Percentiles rank a stretch among this genome's conserved stretches.
These are phyloP conservation scores for Hypomecis punctinalis DNA, from an alignment of 2,888 invertebrate species.

Conservation along the genomic window DNA sequence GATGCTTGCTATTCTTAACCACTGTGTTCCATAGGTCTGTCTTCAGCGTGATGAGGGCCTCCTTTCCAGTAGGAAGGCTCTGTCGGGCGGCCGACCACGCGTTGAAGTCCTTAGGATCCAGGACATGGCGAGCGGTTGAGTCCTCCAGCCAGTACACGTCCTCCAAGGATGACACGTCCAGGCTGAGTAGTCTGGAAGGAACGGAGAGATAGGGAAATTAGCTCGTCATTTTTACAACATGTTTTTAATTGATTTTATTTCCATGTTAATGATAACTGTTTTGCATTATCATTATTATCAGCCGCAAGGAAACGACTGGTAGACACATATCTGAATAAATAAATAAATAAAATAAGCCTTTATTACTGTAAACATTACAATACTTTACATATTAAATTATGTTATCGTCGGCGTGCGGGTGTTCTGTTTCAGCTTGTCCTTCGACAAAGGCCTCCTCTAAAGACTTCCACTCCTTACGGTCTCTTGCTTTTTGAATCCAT, in stretches of 20 bases:
- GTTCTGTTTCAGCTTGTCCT: no score
- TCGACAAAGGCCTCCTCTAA: no score
- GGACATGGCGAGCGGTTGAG: conserved; percentile 89
- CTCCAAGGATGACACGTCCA: conserved; percentile 94
- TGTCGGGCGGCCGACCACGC: conserved; percentile 93
- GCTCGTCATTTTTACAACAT: neutral
- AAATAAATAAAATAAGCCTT: no score
- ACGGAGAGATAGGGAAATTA: neutral
- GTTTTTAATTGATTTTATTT: neutral
- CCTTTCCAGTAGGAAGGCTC: conserved; percentile 92
- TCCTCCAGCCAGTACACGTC: conserved; percentile 97
- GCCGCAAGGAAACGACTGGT: no score
- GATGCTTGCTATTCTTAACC: conserved; percentile 93
- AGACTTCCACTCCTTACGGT: no score
- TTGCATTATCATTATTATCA: no score
- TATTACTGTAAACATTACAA: no score
- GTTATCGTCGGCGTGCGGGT: no score
- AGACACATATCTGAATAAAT: no score
- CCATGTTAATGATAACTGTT: no score
- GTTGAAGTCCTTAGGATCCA: conserved; percentile 91
- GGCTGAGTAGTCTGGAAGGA: conserved; percentile 86
- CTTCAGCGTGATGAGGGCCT: conserved; percentile 91
- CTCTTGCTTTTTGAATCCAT: no score
- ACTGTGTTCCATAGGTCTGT: conserved; percentile 94
- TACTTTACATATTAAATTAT: no score